Conservation (phyloP, 2,797 vertebrate genomes). For the Crossoptilon crossoptilon region DNA sequence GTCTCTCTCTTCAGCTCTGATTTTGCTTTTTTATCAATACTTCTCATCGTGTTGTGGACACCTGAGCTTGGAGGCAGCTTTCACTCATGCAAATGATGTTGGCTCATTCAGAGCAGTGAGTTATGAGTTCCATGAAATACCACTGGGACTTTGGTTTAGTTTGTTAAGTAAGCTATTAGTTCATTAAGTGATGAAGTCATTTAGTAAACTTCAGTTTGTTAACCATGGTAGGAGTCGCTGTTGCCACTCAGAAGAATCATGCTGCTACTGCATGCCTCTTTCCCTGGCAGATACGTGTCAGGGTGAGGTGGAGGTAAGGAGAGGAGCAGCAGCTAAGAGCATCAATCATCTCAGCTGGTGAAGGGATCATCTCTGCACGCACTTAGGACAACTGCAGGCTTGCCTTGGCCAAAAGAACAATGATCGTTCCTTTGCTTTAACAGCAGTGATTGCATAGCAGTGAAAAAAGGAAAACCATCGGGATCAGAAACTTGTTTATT, state of each 20-base stretch:
- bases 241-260: background rate
- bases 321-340: background rate
- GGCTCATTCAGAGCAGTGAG: background rate
- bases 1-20: conserved; percentile 72
- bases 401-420: background rate
- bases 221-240: background rate
- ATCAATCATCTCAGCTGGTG: background rate
- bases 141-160: background rate
- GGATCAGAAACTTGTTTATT: background rate
- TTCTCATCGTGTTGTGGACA: conserved; percentile 61
- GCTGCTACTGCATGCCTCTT: background rate
- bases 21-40: conserved; percentile 62
- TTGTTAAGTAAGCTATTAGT: background rate
- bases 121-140: background rate
- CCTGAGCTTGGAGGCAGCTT: background rate
- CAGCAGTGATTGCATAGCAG: background rate
- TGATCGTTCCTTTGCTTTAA: background rate
- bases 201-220: conserved; percentile 8
- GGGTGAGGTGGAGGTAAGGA: background rate
- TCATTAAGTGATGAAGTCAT: background rate
- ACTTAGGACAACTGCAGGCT: background rate
- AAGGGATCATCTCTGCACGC: background rate
- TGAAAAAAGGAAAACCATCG: background rate
- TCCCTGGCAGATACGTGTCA: background rate
- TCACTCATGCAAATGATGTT: background rate